phyloP scores from a whole-genome alignment of 2,113 vertebrate species.

The Myotis yumanensis region DNA sequence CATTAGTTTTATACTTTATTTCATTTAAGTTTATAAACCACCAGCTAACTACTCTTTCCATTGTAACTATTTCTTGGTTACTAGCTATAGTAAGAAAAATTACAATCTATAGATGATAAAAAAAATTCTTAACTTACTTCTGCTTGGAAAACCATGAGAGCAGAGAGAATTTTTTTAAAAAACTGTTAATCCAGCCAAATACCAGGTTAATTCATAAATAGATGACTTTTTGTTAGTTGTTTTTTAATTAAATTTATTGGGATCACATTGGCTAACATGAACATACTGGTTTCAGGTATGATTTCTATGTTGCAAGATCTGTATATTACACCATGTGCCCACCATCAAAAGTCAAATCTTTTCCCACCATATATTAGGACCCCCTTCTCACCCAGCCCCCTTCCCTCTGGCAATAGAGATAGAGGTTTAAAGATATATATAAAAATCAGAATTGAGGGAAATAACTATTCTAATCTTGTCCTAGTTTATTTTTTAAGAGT shows the following conservation, averaged over 20 bases:
- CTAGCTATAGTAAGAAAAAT: not conserved
- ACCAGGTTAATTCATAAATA: conserved; percentile 20
- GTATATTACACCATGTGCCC: no score
- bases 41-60: not conserved
- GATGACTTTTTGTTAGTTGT: not conserved
- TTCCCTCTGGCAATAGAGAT: no score
- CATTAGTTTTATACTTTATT: conserved; percentile 33
- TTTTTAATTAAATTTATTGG: no score
- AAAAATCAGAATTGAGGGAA: conserved; percentile 50
- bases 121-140: not conserved
- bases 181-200: conserved; percentile 18
- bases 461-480: conserved; percentile 55
- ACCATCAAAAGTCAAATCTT: no score
- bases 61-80: conserved; percentile 27
- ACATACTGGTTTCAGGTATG: no score
- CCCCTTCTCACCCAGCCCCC: no score
- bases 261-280: no score
- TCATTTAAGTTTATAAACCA: conserved; percentile 44
- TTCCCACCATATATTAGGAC: no score
- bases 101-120: not conserved
- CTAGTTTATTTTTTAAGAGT: not conserved
- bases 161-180: not conserved
- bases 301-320: no score
- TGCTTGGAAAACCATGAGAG: conserved; percentile 26
- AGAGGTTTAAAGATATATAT: conserved; percentile 21